Evolutionary conservation across 1,140 invertebrate genomes (phyloP), one percentile per base, ranked within the genome.

Genomic region (Brachionus plicatilis): DNA sequence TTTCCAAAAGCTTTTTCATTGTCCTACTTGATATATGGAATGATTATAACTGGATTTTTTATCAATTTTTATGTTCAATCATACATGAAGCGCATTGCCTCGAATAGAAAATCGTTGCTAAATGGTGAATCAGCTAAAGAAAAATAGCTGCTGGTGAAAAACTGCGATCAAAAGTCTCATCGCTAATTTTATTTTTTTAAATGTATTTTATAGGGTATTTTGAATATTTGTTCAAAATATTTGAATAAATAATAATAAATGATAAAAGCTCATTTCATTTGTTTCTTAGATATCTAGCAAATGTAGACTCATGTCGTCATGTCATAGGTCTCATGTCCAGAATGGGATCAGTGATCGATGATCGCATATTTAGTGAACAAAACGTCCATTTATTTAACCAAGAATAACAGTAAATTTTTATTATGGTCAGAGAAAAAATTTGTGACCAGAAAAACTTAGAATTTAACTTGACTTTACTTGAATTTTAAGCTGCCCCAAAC

Each of bases 51-150:
- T 24, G 65, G 53, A 43, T 65, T 82, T 27, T 82, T 82, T 60
- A 37, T 82, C 3, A 82, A 82, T 65, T 82, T 82, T 60, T 82
- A 82, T 82, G 43, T 82, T 47, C 79, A 66, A 68, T 82, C 79
- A 0, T 82, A 82, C 27, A 82, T 60, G 11, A 82, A 82, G 65
- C 20, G 33, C 11, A 27, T 68, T 12, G 60, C 6, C 29, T 17
- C 9, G 20, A 17, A 76, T 3, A 2, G 5, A 7, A 43, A 43
- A 11, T n/a, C 41, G 20, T 8, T n/a, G 5, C 14, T 17, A 72
- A 72, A 72, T 43, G 68, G 68, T 17, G 68, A 72, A 43, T 72
- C 68, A 17, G 33, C 3, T 20, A 72, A 72, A 43, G 37, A 72
- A 20, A 72, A 72, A 72, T 72, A 72, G n/a, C 33, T 11, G 1